Percentiles rank a stretch among this genome's conserved stretches.
Conservation (phyloP, 2,888 invertebrate species). For the Drosophila mimetica region DNA sequence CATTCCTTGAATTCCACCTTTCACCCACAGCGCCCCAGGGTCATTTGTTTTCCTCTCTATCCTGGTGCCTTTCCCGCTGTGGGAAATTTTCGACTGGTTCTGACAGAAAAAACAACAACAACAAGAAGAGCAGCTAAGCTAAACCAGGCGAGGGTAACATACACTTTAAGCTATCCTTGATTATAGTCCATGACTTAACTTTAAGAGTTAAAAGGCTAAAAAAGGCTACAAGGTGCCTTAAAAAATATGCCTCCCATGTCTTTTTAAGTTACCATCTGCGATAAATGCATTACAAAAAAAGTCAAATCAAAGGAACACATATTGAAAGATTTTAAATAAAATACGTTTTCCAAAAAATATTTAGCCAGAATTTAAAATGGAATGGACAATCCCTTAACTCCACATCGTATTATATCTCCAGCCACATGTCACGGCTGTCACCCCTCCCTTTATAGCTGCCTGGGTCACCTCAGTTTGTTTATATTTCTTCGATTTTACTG, state of each 20-base stretch:
- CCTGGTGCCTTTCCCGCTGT: neutral
- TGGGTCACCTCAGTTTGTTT: constrained; percentile 58
- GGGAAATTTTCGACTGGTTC: constrained; percentile 18
- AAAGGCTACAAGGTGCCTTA: too few species aligned
- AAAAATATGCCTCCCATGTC: too few species aligned
- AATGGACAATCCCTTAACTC: constrained; percentile 43
- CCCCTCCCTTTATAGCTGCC: constrained; percentile 2
- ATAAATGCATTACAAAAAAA: too few species aligned
- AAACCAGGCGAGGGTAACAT: neutral
- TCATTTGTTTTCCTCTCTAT: neutral
- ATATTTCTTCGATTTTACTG: constrained; percentile 76
- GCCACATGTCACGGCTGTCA: constrained; percentile 55
- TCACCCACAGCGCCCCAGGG: constrained; percentile 16
- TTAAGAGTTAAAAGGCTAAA: too few species aligned
- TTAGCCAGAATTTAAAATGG: too few species aligned
- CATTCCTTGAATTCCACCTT: constrained; percentile 1
- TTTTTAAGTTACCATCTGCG: too few species aligned
- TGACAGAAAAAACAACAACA: constrained; percentile 7
- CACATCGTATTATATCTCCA: constrained; percentile 43
- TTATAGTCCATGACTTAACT: too few species aligned
- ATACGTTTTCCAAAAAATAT: too few species aligned
- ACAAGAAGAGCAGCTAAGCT: constrained; percentile 1
- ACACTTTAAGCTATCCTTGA: too few species aligned
- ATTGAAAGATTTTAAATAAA: too few species aligned
- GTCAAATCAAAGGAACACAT: too few species aligned